These are phyloP conservation scores for Xenopus borealis DNA, from an alignment of 2,113 vertebrate genomes.

Conservation along the genomic window DNA sequence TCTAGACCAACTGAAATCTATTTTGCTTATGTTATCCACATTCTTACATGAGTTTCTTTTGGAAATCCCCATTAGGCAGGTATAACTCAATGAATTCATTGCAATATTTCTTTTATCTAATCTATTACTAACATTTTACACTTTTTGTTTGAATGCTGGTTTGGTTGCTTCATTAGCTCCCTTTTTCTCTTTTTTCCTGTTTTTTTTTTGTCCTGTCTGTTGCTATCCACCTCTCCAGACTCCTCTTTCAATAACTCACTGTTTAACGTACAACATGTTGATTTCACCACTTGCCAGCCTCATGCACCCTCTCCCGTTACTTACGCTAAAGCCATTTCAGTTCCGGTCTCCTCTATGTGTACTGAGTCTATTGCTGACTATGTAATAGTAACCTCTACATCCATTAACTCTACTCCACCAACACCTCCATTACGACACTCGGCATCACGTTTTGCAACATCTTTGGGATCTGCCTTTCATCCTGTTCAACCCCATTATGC, in stretches of 20 bases:
- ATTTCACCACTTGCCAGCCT: slow-evolving; percentile 80
- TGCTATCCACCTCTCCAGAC: slow-evolving; percentile 70
- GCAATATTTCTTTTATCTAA: slow-evolving; percentile 64
- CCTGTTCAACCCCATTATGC: slow-evolving; percentile 95
- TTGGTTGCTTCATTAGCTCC: slow-evolving; percentile 87
- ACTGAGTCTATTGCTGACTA: slow-evolving; percentile 73
- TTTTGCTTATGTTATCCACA: too few species aligned
- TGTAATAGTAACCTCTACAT: slow-evolving; percentile 70
- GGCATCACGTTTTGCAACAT: slow-evolving; percentile 93
- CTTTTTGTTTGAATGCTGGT: slow-evolving; percentile 80
- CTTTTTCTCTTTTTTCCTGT: slow-evolving; percentile 77
- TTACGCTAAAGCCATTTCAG: slow-evolving; percentile 77
- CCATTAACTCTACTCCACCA: slow-evolving; percentile 78
- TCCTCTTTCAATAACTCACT: slow-evolving; percentile 90
- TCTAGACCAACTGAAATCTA: too few species aligned
- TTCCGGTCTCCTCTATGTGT: slow-evolving; percentile 65
- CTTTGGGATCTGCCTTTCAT: slow-evolving; percentile 95
- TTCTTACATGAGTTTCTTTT: too few species aligned
- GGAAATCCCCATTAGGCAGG: too few species aligned
- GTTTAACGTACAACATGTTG: slow-evolving; percentile 81
- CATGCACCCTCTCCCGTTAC: slow-evolving; percentile 75
- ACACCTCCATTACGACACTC: slow-evolving; percentile 92
- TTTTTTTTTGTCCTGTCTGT: slow-evolving; percentile 69
- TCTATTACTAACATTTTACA: slow-evolving; percentile 75
- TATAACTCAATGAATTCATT: slow-evolving; percentile 7